Percentiles rank a stretch among this genome's conserved stretches.
Conservation (phyloP, 2,113 vertebrate genomes). For the Callionymus lyra region DNA sequence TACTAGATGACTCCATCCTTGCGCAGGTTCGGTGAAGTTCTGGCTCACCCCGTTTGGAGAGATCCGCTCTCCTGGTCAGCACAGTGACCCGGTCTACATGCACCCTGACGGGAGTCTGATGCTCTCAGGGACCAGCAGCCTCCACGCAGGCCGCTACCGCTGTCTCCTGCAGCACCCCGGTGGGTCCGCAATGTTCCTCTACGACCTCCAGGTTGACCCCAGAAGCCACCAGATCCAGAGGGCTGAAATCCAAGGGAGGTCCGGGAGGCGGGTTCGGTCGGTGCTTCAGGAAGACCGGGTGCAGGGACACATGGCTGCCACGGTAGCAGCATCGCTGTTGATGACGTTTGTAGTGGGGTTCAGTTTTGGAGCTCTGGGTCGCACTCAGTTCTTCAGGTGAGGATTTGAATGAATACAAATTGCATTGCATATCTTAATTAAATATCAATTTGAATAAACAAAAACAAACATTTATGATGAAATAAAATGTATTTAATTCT, state of each 20-base stretch:
- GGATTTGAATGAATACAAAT: not conserved
- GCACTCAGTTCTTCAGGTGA: slow-evolving; percentile 45
- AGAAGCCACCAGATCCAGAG: not conserved
- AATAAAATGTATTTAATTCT: too few species aligned
- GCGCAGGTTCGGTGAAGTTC: slow-evolving; percentile 35
- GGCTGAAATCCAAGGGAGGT: not conserved
- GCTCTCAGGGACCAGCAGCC: slow-evolving; percentile 26
- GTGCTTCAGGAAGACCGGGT: not conserved
- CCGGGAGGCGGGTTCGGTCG: not conserved
- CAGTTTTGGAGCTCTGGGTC: slow-evolving; percentile 51
- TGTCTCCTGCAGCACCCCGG: slow-evolving; percentile 41
- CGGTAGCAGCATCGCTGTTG: slow-evolving; percentile 54
- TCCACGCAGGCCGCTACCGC: slow-evolving; percentile 60
- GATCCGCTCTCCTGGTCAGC: slow-evolving; percentile 14
- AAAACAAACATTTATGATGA: not conserved
- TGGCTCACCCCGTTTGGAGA: slow-evolving; percentile 66
- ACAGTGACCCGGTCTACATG: slow-evolving; percentile 26
- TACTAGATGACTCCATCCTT: not conserved
- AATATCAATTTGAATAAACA: not conserved
- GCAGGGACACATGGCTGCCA: slow-evolving; percentile 22
- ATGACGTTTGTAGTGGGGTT: slow-evolving; percentile 62
- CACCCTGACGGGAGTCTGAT: slow-evolving; percentile 42
- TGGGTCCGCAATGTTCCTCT: slow-evolving; percentile 33
- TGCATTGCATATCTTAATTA: not conserved
- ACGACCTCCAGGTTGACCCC: slow-evolving; percentile 16